Evolutionary conservation across 2,888 invertebrate genomes (phyloP).

Genomic region (Heterodera filipjevi): DNA sequence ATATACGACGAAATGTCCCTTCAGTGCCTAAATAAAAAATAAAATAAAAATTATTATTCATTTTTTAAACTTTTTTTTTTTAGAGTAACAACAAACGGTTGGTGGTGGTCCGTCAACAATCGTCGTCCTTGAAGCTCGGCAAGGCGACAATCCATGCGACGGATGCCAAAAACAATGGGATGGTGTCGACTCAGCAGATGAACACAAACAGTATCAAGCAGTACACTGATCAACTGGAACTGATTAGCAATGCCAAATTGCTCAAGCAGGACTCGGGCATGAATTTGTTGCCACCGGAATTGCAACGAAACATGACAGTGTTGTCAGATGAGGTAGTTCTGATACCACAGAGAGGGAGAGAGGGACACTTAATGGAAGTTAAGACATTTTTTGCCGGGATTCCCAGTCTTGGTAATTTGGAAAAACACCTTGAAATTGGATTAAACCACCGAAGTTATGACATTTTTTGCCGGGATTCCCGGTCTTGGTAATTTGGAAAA

Average conservation of each 20-base stretch:
- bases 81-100: conserved; percentile 11
- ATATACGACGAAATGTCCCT: too few species aligned
- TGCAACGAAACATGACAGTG: conserved; percentile 32
- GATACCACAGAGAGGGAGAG: too few species aligned
- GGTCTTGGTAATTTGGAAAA: too few species aligned
- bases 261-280: conserved; percentile 47
- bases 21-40: too few species aligned
- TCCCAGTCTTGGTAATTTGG: too few species aligned
- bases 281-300: conserved; percentile 44
- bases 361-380: too few species aligned
- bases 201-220: neutral
- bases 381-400: too few species aligned
- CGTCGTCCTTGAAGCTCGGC: conserved; percentile 20
- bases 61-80: neutral
- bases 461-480: too few species aligned
- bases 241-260: conserved; percentile 22
- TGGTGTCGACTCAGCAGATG: neutral
- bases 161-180: neutral
- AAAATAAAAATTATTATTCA: too few species aligned
- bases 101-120: conserved; percentile 10
- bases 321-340: conserved; percentile 37
- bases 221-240: neutral
- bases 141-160: conserved; percentile 3
- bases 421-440: too few species aligned
- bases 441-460: too few species aligned